Base-by-base conservation (phyloP, 64 coral and sea anemone genomes). In the Stichodactyla mertensii region DNA sequence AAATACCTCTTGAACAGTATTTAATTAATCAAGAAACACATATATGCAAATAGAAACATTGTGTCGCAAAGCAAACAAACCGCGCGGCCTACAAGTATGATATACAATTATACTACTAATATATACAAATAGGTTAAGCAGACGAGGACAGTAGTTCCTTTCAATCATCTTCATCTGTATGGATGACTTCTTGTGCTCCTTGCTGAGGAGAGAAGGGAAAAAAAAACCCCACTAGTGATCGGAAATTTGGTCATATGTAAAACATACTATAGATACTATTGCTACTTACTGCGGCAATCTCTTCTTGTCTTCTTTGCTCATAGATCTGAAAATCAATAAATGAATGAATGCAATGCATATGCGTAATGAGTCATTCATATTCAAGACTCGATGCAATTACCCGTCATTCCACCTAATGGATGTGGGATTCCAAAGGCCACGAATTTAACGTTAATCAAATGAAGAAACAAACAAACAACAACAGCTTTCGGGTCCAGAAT, bases 121-220 rank as follows among this genome's bases (percentile, higher is more conserved):
- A 74, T 74, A 13, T 74, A 74, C 69, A 74, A 74, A 31, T 74
- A 74, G 24, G 26, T 27, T 11, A 74, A 11, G 6, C 10, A 31
- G 6, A 74, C 11, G 16, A 31, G 27, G 5, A 20, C 80, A 16
- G 52, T 14, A 16, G 52, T 14, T 55, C 55, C n/a, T 22, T 7
- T 83, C 51, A 92, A 79, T 95, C 94, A 87, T 96, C 94, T 1
- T 95, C 94, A 70, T 95, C 94, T 79, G 91, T 92, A 19, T 97
- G 94, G 61, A 97, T 97, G 36, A 97, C 85, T 70, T 97, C 94
- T 24, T 97, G 94, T 53, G 85, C 71, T 52, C 94, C 94, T 87
- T 90, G 71, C 94, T 97, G 77, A 7, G 78, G 87, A 92, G 77
- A 61, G 54, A 81, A 81, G 15, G 53, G 15, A 81, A 52, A 27